Conservation (phyloP, 2,797 vertebrate species). For the Megaceryle alcyon region DNA sequence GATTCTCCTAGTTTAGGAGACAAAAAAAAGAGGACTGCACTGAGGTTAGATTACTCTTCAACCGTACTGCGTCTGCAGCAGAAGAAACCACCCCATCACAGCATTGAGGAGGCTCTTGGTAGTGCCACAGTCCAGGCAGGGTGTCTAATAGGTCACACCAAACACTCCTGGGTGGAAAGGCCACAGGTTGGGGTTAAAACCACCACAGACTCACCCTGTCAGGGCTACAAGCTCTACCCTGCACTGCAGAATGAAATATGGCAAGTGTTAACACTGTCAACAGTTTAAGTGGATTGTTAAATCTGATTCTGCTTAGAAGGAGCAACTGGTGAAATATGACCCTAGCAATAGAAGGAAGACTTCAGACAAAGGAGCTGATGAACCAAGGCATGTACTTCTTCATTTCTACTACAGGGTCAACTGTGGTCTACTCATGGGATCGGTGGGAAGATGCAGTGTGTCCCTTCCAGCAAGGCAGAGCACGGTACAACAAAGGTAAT, state of each 20-base stretch:
- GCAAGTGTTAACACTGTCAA: not conserved
- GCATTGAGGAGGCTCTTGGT: not conserved
- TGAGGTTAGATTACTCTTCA: not conserved
- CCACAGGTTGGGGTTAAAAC: not conserved
- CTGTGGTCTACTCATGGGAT: not conserved
- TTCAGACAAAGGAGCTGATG: not conserved
- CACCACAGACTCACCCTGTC: not conserved
- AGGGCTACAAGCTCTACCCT: not conserved
- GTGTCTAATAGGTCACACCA: not conserved
- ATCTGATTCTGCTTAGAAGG: not conserved
- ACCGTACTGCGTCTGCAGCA: not conserved
- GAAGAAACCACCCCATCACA: not conserved
- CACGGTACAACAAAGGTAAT: not conserved
- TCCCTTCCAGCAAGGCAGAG: not conserved
- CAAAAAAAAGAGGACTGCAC: not conserved
- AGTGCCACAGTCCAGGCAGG: not conserved
- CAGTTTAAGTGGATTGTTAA: not conserved
- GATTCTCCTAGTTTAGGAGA: not conserved
- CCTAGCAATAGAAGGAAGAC: not conserved
- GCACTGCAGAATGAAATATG: rapidly evolving
- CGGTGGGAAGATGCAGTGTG: not conserved
- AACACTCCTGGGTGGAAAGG: not conserved
- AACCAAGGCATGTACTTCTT: not conserved
- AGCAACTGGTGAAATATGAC: not conserved
- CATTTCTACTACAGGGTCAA: not conserved